A percentile compares a stretch with the other conserved stretches of the same genome.
These are phyloP conservation scores for Pyrocephalus nanus DNA, from an alignment of 2,797 vertebrate species.

Conservation along the genomic window DNA sequence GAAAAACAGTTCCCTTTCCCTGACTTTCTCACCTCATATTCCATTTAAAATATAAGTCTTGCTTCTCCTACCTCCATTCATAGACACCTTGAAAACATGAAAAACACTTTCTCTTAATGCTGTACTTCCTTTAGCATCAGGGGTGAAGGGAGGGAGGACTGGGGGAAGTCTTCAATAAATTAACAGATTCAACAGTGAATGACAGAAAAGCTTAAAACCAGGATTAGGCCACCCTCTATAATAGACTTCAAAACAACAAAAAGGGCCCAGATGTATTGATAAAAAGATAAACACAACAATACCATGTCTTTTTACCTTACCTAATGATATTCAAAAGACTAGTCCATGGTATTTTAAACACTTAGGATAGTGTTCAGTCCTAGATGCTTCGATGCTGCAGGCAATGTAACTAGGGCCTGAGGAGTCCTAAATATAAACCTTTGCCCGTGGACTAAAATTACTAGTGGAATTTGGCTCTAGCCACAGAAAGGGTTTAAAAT, in stretches of 20 bases:
- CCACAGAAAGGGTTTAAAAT: conserved; percentile 56
- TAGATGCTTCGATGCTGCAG: conserved; percentile 9
- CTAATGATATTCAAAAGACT: neutral
- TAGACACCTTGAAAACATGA: neutral
- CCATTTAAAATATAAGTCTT: neutral
- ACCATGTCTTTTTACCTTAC: neutral
- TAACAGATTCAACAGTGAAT: neutral
- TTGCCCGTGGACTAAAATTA: conserved; percentile 52
- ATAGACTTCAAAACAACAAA: neutral
- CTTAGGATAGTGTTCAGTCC: neutral
- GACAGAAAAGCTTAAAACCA: neutral
- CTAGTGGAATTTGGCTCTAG: conserved; percentile 60
- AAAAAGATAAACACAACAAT: neutral
- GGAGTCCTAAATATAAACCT: conserved; percentile 58
- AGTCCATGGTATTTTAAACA: neutral
- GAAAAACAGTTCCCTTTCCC: neutral
- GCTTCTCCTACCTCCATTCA: neutral
- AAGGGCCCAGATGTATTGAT: neutral
- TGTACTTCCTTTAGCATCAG: neutral
- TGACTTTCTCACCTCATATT: neutral
- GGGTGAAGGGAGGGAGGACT: rapidly evolving
- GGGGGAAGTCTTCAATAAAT: neutral
- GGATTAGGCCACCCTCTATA: neutral
- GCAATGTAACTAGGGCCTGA: conserved; percentile 14
- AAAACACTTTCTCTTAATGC: neutral